Evolutionary conservation across 2,797 vertebrate species (phyloP).

Genomic region (Sebastes trivittatus): DNA sequence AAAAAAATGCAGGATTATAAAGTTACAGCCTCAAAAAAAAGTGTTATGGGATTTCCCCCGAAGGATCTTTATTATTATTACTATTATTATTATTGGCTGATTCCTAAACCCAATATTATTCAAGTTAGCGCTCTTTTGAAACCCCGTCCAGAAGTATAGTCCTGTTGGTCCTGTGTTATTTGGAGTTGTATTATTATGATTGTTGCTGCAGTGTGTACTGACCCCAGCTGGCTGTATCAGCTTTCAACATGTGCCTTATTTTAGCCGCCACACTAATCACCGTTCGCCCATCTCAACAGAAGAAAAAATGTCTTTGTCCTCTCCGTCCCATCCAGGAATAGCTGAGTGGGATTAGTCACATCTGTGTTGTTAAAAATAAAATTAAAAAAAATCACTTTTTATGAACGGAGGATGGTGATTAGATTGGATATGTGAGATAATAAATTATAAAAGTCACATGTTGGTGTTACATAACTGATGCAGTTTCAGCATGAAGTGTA

Average conservation of each 20-base stretch:
- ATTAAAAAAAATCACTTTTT: too few relatives aligned
- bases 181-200: conserved; percentile 2
- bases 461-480: conserved; percentile 5
- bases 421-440: neutral
- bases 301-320: conserved; percentile 46
- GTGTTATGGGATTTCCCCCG: neutral
- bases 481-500: neutral
- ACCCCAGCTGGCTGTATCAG: conserved; percentile 53
- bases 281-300: neutral
- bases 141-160: neutral
- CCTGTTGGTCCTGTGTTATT: neutral
- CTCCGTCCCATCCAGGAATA: conserved; percentile 52
- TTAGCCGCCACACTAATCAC: conserved; percentile 54
- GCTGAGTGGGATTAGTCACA: conserved; percentile 30
- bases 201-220: neutral
- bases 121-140: neutral
- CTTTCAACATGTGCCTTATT: conserved; percentile 69
- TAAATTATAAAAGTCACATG: neutral
- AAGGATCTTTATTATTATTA: neutral
- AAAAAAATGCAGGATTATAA: neutral
- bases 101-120: neutral
- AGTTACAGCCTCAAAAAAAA: neutral
- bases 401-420: neutral
- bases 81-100: neutral
- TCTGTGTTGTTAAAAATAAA: neutral